Evolutionary conservation across 1,140 invertebrate species (phyloP).

Genomic region (Megalopta genalis): DNA sequence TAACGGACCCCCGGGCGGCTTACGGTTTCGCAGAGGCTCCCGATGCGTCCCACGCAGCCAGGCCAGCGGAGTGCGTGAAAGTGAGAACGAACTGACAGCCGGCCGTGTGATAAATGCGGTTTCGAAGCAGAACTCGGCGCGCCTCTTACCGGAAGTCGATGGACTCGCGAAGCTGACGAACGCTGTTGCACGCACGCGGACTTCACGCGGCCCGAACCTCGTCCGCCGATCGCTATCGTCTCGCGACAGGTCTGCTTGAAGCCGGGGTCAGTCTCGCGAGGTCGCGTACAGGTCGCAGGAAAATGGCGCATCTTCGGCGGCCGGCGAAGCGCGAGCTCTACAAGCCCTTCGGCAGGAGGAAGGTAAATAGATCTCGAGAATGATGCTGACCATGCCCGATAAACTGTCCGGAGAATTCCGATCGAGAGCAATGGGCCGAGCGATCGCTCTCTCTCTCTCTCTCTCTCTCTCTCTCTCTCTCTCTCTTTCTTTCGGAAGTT

Average conservation of each 20-base stretch:
- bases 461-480: too few relatives aligned
- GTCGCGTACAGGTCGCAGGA: background rate
- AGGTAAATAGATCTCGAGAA: constrained; percentile 69
- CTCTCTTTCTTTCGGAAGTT: background rate
- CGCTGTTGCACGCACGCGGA: constrained; percentile 52
- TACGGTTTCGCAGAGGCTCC: background rate
- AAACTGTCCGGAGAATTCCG: background rate
- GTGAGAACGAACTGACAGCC: constrained; percentile 29
- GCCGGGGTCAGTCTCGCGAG: background rate
- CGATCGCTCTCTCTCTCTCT: background rate
- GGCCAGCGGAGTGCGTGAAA: background rate
- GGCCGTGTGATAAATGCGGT: constrained; percentile 65
- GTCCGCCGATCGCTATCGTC: background rate
- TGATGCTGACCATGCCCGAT: background rate
- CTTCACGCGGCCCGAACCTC: constrained; percentile 11
- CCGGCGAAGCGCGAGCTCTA: constrained; percentile 75
- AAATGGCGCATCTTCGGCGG: constrained; percentile 75
- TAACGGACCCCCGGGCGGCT: background rate
- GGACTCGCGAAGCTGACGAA: constrained; percentile 72
- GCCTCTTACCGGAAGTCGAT: constrained; percentile 61
- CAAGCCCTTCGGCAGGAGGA: constrained; percentile 77
- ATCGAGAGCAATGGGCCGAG: background rate
- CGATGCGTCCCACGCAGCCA: constrained; percentile 9
- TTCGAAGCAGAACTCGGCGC: constrained; percentile 60
- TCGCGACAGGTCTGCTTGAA: background rate